Base-by-base conservation (phyloP, 1,140 invertebrate species). In the Trichonephila inaurata region DNA sequence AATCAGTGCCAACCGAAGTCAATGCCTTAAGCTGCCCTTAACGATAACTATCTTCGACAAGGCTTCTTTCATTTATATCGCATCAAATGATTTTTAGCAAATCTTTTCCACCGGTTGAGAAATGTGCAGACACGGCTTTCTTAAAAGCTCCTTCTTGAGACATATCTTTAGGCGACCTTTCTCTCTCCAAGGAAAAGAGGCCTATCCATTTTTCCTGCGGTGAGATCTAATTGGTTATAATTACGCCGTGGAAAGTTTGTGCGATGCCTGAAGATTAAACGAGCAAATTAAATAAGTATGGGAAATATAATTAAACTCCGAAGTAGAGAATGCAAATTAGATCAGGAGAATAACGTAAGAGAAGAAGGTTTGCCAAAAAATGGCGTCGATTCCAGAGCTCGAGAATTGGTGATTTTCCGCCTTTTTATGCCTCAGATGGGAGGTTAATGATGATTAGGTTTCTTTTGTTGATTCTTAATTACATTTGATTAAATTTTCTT, bases 381-480 rank as follows among this genome's bases (percentile, higher is more conserved):
- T 88, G 40, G 86, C 72, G 33, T 60, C 61, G 60, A 60, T 69
- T 72, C 69, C 60, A 85, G 83, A 85, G 33, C 24, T 60, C 33
- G 85, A n/a, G 62, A 86, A 86, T 66, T 86, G 81, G 61, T 58
- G 81, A 66, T 92, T 92, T 92, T 51, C 85, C n/a, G 44, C 60
- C 92, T 88, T 88, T 88, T 93, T 88, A 89, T 62, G 85, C 69
- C 85, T 81, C 69, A 33, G 66, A 87, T 89, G 86, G 85, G 21
- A 87, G 44, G 91, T 72, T 93, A 93, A 93, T 93, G 92, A 89
- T 93, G 92, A 93, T 93, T 93, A 64, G 92, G 72, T 93, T 93
- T 89, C 92, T 89, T 93, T 93, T 93, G 92, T 93, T 93, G 86
- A 44, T 93, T 88, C 92, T 93, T 93, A 93, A 93, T 93, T 93